A percentile compares a stretch with the other conserved stretches of the same genome.
Conservation (phyloP, 2,888 invertebrate genomes). For the Ichneumoninae sp. region DNA sequence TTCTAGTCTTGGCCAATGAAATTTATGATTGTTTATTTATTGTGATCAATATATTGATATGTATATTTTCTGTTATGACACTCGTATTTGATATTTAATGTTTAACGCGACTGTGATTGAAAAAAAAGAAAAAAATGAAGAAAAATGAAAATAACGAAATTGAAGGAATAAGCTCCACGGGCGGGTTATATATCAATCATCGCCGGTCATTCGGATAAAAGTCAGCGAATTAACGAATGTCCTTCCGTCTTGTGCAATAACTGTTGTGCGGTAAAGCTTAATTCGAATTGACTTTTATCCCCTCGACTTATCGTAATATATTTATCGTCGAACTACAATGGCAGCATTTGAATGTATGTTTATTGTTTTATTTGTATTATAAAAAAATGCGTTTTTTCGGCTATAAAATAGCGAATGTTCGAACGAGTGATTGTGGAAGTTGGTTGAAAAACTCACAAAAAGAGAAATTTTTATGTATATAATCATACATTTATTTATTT, state of each 20-base stretch:
- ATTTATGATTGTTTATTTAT: slow-evolving; percentile 66
- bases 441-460: slow-evolving; percentile 33
- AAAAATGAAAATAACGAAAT: slow-evolving; percentile 53
- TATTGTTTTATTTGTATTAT: slow-evolving; percentile 37
- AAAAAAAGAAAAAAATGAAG: slow-evolving; percentile 41
- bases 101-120: slow-evolving; percentile 66
- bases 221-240: slow-evolving; percentile 49
- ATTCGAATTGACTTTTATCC: slow-evolving; percentile 54
- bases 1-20: slow-evolving; percentile 68
- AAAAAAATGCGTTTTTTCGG: slow-evolving; percentile 44
- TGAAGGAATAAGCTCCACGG: slow-evolving; percentile 72
- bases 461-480: slow-evolving; percentile 59
- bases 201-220: slow-evolving; percentile 65
- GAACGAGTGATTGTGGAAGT: slow-evolving; percentile 49
- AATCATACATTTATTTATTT: slow-evolving; percentile 76
- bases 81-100: slow-evolving; percentile 64
- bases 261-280: slow-evolving; percentile 36
- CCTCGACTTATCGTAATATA: slow-evolving; percentile 60
- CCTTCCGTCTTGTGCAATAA: slow-evolving; percentile 46
- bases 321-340: slow-evolving; percentile 63
- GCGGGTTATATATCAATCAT: slow-evolving; percentile 71
- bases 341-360: slow-evolving; percentile 63
- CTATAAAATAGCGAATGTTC: slow-evolving; percentile 62
- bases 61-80: slow-evolving; percentile 70
- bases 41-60: slow-evolving; percentile 64